Evolutionary conservation across 2,797 vertebrate genomes (phyloP).

Genomic region (Fringilla coelebs): DNA sequence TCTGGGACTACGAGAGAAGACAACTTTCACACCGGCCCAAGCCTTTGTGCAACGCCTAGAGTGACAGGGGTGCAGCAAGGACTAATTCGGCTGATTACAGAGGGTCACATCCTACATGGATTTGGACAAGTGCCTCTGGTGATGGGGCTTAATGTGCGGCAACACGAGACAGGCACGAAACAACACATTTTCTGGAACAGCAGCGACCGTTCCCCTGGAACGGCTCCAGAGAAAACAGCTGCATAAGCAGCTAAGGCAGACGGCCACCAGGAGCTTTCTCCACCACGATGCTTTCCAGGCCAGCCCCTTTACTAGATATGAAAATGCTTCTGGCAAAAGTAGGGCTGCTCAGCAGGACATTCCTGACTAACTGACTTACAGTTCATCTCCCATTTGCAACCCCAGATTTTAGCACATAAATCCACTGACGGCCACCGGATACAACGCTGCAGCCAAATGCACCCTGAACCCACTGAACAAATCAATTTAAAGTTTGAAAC

Average conservation of each 20-base stretch:
- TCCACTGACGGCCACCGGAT: background rate
- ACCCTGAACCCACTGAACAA: background rate
- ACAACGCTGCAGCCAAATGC: background rate
- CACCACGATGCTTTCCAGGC: background rate
- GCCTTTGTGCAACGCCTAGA: background rate
- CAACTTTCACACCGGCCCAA: accelerated
- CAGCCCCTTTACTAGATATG: background rate
- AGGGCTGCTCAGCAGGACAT: background rate
- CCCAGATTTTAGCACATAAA: background rate
- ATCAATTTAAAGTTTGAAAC: background rate
- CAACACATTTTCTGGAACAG: constrained; percentile 35
- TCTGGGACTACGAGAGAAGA: background rate
- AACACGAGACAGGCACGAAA: background rate
- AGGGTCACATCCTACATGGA: background rate
- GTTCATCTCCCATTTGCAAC: background rate
- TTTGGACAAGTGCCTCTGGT: background rate
- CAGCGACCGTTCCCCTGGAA: constrained; percentile 4
- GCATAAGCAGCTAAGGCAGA: constrained; percentile 44
- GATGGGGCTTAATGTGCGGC: background rate
- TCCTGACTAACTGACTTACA: background rate
- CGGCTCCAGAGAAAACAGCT: constrained; percentile 60
- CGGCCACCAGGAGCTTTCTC: constrained; percentile 32
- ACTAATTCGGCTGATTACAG: background rate
- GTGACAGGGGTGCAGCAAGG: background rate
- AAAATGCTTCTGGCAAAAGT: constrained; percentile 13